Conservation (phyloP, 1,140 invertebrate species). For the Magallana ariakensis region DNA sequence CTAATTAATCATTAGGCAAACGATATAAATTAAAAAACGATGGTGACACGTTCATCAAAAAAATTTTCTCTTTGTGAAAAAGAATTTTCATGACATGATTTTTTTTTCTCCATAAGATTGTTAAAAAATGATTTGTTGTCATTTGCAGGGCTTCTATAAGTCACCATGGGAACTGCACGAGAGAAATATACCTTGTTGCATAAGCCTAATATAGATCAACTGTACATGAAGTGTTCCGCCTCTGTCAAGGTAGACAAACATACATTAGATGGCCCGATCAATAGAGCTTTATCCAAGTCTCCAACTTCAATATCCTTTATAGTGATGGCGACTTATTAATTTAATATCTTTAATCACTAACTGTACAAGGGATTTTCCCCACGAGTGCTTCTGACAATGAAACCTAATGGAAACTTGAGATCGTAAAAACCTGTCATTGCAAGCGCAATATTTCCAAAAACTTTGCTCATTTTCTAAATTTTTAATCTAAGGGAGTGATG, state of each 20-base stretch:
- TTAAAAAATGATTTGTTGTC: too few species aligned
- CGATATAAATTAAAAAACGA: neutral
- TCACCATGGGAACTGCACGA: slow-evolving; percentile 7
- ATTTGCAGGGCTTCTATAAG: neutral
- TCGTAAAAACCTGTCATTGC: neutral
- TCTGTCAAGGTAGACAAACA: too few species aligned
- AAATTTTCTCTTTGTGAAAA: too few species aligned
- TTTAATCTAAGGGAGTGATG: neutral
- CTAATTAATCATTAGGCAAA: neutral
- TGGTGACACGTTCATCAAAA: too few species aligned
- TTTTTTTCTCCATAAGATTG: too few species aligned
- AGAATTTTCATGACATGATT: too few species aligned
- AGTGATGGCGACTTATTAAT: neutral
- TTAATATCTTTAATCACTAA: neutral
- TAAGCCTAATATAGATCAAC: neutral
- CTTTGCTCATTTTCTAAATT: neutral
- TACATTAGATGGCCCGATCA: neutral
- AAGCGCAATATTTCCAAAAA: neutral
- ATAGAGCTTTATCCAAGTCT: neutral
- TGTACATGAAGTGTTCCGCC: too few species aligned
- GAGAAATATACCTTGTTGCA: neutral
- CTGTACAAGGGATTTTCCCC: neutral
- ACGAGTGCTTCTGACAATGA: neutral
- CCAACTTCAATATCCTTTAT: neutral
- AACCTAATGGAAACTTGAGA: neutral